phyloP scores from a whole-genome alignment of 2,113 vertebrate species.

The Nothobranchius furzeri region DNA sequence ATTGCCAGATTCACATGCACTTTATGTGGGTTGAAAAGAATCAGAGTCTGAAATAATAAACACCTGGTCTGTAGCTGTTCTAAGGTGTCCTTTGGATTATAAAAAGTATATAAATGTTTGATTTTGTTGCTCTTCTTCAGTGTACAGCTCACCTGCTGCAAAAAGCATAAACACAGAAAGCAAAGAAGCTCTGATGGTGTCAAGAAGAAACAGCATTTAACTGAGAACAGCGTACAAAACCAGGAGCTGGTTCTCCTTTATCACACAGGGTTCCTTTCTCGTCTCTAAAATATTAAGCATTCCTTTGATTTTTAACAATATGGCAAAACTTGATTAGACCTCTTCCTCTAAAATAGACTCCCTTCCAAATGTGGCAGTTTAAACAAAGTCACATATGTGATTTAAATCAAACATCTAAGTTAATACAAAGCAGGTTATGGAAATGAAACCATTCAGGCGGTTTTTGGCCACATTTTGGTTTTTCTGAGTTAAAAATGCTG shows the following conservation, averaged over 20 bases:
- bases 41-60: conserved; percentile 83
- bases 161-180: conserved; percentile 64
- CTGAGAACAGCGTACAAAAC: conserved; percentile 77
- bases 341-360: conserved; percentile 42
- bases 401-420: conserved; percentile 56
- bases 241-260: conserved; percentile 42
- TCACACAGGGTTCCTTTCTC: conserved; percentile 36
- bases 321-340: conserved; percentile 62
- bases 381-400: conserved; percentile 40
- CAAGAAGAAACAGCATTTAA: conserved; percentile 70
- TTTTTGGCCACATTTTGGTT: conserved; percentile 41
- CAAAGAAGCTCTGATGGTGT: conserved; percentile 64
- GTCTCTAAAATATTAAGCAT: conserved; percentile 31
- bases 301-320: conserved; percentile 42
- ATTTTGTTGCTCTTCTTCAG: conserved; percentile 53
- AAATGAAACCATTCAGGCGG: conserved; percentile 32
- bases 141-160: conserved; percentile 53
- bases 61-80: conserved; percentile 80
- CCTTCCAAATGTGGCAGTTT: conserved; percentile 56
- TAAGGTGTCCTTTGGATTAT: conserved; percentile 32
- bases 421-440: conserved; percentile 51
- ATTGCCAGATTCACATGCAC: conserved; percentile 89
- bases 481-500: conserved; percentile 46
- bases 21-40: conserved; percentile 79
- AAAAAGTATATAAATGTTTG: conserved; percentile 55